A percentile compares a stretch with the other conserved stretches of the same genome.
These are phyloP conservation scores for Notolabrus celidotus DNA, from an alignment of 2,797 vertebrate species.

Conservation along the genomic window DNA sequence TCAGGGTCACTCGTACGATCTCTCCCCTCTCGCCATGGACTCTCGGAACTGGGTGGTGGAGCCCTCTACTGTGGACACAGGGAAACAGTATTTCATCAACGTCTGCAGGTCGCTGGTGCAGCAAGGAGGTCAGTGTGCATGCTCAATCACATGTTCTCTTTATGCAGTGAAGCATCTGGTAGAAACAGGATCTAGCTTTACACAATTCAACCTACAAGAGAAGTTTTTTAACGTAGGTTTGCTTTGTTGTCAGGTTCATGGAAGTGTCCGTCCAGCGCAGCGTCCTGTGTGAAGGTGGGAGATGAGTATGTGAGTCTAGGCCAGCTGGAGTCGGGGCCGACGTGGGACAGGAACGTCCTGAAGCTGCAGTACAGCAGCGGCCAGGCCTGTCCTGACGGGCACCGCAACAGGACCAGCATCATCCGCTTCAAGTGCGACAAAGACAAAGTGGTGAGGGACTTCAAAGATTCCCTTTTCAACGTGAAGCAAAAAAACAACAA, in stretches of 20 bases:
- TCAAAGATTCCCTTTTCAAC: too few relatives aligned
- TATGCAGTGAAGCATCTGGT: neutral
- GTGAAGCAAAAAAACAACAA: too few relatives aligned
- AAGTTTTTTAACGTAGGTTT: neutral
- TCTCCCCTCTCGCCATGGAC: constrained; percentile 89
- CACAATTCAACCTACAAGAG: too few relatives aligned
- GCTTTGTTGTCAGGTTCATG: constrained; percentile 77
- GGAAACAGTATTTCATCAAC: constrained; percentile 90
- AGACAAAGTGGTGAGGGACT: constrained; percentile 87
- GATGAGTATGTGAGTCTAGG: constrained; percentile 88
- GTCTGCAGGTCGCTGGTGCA: constrained; percentile 93
- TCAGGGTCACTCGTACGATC: constrained; percentile 90
- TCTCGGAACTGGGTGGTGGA: constrained; percentile 91
- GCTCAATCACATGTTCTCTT: neutral
- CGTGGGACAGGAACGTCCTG: constrained; percentile 77
- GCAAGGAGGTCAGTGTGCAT: constrained; percentile 80
- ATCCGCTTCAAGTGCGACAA: constrained; percentile 91
- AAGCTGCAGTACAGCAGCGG: constrained; percentile 89
- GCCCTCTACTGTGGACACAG: constrained; percentile 59
- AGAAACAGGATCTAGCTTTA: too few relatives aligned
- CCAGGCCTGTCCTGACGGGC: constrained; percentile 83
- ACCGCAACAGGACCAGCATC: constrained; percentile 85
- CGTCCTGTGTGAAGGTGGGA: constrained; percentile 86
- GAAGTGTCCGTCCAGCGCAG: constrained; percentile 87
- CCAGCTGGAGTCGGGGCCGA: constrained; percentile 83